Conservation (phyloP, 2,888 invertebrate genomes). For the Lasioglossum marginatum region DNA sequence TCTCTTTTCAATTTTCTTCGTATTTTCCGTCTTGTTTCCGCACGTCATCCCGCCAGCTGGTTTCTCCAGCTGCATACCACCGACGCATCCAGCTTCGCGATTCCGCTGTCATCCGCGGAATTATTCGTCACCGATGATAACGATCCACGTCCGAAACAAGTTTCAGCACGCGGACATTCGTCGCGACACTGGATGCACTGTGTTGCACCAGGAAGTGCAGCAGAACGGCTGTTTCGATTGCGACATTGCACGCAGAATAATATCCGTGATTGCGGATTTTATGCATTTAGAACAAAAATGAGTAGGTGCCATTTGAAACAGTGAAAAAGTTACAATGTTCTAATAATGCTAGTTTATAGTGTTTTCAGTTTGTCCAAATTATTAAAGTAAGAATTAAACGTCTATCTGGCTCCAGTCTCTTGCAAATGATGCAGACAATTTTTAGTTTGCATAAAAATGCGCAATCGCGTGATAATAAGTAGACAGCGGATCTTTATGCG, state of each 20-base stretch:
- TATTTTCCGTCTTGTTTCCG: constrained; percentile 32
- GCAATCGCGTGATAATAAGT: no score
- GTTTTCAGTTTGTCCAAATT: no score
- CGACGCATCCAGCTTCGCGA: not conserved
- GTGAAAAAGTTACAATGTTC: no score
- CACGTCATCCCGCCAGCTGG: not conserved
- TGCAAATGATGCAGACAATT: no score
- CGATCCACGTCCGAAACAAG: not conserved
- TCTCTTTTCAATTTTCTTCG: constrained; percentile 25
- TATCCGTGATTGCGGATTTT: not conserved
- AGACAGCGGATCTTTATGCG: no score
- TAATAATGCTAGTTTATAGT: no score
- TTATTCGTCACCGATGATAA: not conserved
- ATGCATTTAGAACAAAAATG: no score
- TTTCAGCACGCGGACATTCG: not conserved
- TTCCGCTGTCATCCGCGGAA: not conserved
- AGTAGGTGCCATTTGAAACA: no score
- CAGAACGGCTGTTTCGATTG: not conserved
- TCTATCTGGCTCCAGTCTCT: no score
- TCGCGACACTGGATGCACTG: not conserved
- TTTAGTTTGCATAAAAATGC: no score
- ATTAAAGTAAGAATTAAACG: no score
- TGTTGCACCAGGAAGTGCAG: not conserved
- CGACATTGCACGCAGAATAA: not conserved
- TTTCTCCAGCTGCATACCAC: not conserved